Percentiles rank a stretch among this genome's conserved stretches.
Conservation (phyloP, 2,888 invertebrate genomes). For the Blastobasis lacticolella region DNA sequence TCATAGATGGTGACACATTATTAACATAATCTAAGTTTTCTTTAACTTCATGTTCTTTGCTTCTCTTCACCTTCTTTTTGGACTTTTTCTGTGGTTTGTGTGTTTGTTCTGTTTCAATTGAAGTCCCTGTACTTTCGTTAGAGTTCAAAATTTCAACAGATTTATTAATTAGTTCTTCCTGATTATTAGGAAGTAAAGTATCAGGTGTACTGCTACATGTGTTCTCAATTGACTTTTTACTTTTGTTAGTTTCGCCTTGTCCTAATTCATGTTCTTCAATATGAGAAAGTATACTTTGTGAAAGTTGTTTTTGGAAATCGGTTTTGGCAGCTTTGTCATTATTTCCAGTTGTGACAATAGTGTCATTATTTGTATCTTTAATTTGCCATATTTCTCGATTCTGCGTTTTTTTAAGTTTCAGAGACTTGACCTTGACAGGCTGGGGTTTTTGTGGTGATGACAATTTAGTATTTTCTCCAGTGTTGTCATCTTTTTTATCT, state of each 20-base stretch:
- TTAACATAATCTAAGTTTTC: too few relatives aligned
- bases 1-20: too few relatives aligned
- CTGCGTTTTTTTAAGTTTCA: slow-evolving; percentile 11
- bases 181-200: slow-evolving; percentile 54
- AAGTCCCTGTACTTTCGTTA: slow-evolving; percentile 1
- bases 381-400: slow-evolving; percentile 8
- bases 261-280: slow-evolving; percentile 4
- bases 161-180: slow-evolving; percentile 37
- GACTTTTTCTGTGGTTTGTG: too few relatives aligned
- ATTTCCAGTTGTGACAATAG: slow-evolving; percentile 1
- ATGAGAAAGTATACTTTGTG: neutral
- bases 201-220: slow-evolving; percentile 35
- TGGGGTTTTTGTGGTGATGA: slow-evolving; percentile 1
- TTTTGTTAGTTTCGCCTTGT: too few relatives aligned
- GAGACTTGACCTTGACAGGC: slow-evolving; percentile 9
- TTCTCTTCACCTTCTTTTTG: too few relatives aligned
- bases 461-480: slow-evolving; percentile 2
- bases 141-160: neutral
- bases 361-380: slow-evolving; percentile 2
- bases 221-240: slow-evolving; percentile 16
- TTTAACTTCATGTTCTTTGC: too few relatives aligned
- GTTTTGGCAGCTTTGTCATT: slow-evolving; percentile 1
- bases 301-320: too few relatives aligned
- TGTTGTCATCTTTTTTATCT: slow-evolving; percentile 6
- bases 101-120: too few relatives aligned